Percentiles rank a stretch among this genome's conserved stretches.
These are phyloP conservation scores for Zoroaster sp. DNA, from an alignment of 53 echinoderm and acorn worm genomes.

Conservation along the genomic window DNA sequence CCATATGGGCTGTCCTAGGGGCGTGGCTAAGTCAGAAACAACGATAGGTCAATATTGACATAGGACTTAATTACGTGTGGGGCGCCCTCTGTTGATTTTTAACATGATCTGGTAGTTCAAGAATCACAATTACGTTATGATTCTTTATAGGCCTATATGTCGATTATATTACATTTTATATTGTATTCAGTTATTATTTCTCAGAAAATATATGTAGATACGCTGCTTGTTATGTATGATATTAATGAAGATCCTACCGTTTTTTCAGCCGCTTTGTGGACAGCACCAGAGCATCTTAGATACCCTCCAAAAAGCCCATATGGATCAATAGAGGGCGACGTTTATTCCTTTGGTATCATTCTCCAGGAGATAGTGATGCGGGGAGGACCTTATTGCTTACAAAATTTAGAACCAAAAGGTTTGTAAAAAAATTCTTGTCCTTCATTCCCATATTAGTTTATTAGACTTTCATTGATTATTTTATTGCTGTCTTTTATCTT, in stretches of 20 bases:
- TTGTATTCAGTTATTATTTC: no score
- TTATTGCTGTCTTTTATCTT: background rate
- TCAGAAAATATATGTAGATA: no score
- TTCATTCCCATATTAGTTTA: background rate
- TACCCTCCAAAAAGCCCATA: constrained; percentile 8
- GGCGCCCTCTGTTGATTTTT: background rate
- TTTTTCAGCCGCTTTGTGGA: constrained; percentile 69
- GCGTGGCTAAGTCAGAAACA: no score
- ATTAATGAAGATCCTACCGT: no score
- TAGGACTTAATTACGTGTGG: no score
- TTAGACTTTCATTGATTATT: background rate
- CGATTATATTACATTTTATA: no score
- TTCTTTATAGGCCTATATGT: no score
- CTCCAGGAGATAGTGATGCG: constrained; percentile 73
- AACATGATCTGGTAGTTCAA: background rate
- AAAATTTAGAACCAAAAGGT: constrained; percentile 70
- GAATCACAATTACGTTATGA: no score
- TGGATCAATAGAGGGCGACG: constrained; percentile 71
- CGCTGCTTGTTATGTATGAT: no score
- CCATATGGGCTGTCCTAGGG: no score
- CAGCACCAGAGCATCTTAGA: constrained; percentile 71
- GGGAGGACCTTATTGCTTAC: constrained; percentile 63
- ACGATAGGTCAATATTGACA: no score
- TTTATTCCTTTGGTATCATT: constrained; percentile 75
- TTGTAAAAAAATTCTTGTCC: background rate